Base-by-base conservation (phyloP, 2,888 invertebrate species). In the Oscheius onirici region DNA sequence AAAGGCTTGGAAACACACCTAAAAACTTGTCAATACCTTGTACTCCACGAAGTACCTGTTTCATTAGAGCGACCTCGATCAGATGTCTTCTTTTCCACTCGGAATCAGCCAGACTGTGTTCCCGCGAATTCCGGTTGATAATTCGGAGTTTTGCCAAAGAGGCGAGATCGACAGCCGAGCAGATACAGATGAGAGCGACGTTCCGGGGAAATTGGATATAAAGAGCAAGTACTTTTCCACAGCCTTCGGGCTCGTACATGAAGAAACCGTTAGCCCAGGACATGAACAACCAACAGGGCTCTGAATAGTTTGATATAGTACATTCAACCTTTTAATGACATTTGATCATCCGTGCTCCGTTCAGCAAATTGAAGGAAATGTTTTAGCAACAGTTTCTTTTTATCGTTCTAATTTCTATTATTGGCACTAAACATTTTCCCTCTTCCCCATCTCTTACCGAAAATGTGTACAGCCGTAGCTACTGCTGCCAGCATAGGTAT, bases 1-100 rank as follows among this genome's bases (percentile, higher is more conserved):
- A 3, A 66, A 10, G n/a, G 52, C 66, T 66, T 66, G 66, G 41
- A 51, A 20, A 34, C 66, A 66, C 11, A 66, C 66, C 66, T 66
- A 34, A 52, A 61, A 43, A 20, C 11, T 51, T 20, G 51, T 51
- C 24, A 22, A 24, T 3, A 17, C 2, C 22, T 6, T 52, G 3
- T 5, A 20, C n/a, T 17, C 41, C 41, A 34, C 34, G 8, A 34
- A 34, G 34, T 28, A 49, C 63, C 28, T 63, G 63, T 28, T 20
- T 26, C 26, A 46, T 63, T 15, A 63, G 49, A 17, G 63, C 63
- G n/a, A 63, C n/a, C 46, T 63, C 63, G 1, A 63, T 49, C 34
- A 44, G 24, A 46, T 63, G 63, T 15, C 63, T 44, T 8, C 63
- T 44, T 34, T 63, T 28, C 63, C 63, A 63, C 46, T 63, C 63